phyloP scores from a whole-genome alignment of 2,113 vertebrate species.

The Alexandromys fortis region DNA sequence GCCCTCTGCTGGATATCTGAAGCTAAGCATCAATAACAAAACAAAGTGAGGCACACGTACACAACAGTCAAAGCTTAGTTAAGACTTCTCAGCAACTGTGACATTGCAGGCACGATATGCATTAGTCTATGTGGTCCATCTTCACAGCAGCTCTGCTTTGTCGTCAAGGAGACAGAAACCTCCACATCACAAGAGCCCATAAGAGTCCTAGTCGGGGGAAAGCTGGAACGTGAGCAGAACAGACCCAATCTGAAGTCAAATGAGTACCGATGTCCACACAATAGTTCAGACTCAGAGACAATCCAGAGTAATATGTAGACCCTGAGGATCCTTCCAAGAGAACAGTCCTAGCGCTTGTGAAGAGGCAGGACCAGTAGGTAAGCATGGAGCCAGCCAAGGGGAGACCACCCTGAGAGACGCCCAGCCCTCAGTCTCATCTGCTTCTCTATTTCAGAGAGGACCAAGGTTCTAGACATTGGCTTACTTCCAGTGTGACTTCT shows the following conservation, averaged over 20 bases:
- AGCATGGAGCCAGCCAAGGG: neutral
- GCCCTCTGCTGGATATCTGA: constrained; percentile 78
- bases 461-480: neutral
- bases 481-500: neutral
- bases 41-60: neutral
- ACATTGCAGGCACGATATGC: too few species aligned
- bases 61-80: neutral
- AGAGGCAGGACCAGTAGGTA: neutral
- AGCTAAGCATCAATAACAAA: constrained; percentile 37
- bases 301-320: neutral
- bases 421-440: neutral
- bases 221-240: neutral
- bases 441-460: neutral
- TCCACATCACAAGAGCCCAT: neutral
- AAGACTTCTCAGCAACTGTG: neutral
- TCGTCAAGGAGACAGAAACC: neutral
- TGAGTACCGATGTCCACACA: neutral
- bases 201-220: neutral
- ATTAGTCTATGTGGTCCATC: neutral
- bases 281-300: neutral
- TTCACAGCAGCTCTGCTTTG: neutral
- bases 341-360: neutral
- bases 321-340: neutral
- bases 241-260: neutral
- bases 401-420: neutral